These are phyloP conservation scores for Chloroceryle amazona DNA, from an alignment of 2,797 vertebrate genomes.

Conservation along the genomic window DNA sequence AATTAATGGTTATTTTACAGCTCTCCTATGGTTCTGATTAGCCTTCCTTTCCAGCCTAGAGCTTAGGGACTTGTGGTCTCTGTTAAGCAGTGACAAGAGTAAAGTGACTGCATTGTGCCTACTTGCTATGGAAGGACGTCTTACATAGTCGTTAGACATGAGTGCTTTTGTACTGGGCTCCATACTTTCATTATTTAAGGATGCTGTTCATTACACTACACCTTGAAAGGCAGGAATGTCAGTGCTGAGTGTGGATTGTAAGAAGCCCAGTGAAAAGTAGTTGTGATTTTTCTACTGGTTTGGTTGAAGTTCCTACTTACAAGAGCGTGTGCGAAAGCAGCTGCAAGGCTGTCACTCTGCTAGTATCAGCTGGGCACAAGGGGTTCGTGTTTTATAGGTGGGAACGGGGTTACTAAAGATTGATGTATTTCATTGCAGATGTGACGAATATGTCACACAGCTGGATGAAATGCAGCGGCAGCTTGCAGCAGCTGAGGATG, in stretches of 20 bases:
- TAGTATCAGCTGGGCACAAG: rapidly evolving
- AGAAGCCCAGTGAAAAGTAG: background rate
- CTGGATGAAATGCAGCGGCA: constrained; percentile 98
- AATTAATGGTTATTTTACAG: background rate
- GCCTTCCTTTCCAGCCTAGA: background rate
- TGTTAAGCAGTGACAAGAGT: background rate
- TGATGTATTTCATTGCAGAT: constrained; percentile 79
- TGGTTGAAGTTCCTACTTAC: background rate
- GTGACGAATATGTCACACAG: constrained; percentile 97
- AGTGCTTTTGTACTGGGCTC: background rate
- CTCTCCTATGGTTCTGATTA: background rate
- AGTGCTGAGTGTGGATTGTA: background rate
- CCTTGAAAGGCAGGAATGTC: background rate
- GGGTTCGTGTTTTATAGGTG: background rate
- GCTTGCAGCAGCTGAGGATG: constrained; percentile 95
- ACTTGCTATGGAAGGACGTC: rapidly evolving
- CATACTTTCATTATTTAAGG: background rate
- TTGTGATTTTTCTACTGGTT: background rate
- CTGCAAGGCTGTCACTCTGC: background rate
- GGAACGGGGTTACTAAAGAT: background rate
- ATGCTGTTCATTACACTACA: background rate
- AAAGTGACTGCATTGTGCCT: background rate
- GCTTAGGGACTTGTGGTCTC: background rate
- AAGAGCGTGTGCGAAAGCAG: background rate
- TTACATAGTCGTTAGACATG: background rate